Evolutionary conservation across 2,797 vertebrate species (phyloP), one percentile per base, ranked within the genome.

Genomic region (Rhinichthys osculus): DNA sequence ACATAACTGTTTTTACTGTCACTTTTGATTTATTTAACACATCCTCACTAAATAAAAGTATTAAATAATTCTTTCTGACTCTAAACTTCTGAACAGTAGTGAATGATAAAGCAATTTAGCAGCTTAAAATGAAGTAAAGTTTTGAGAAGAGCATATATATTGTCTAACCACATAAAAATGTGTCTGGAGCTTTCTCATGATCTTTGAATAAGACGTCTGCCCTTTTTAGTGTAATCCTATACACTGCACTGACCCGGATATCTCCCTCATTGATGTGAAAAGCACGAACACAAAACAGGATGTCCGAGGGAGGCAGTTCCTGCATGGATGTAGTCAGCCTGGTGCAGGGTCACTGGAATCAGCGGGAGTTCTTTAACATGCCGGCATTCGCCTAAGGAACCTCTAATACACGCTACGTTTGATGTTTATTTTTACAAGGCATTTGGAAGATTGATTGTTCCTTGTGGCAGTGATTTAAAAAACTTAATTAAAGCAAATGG

Each of bases 281-380:
- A 89, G 88, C 82, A 80, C 77, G 87, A 85, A 88, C 91, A 82
- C 88, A 83, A 87, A 19, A 42, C 91, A 92, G 92, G 92, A 94
- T 93, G 92, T 91, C 85, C 67, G 85, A 74, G 38, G 0, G 85
- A 93, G 90, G 87, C 88, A 90, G 93, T 94, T 94, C 94, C 95
- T 94, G 91, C 88, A 87, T 91, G 83, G 85, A 89, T 91, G 33
- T 64, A 88, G 85, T 93, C 90, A 89, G 88, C 88, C 87, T 88
- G 76, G 88, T 89, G 85, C 83, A 90, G 87, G 89, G 88, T 90
- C 52, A 10, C 59, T 89, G 90, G 77, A 88, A 91, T 86, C 90
- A 89, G 86, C 85, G 72, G 83, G 89, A 86, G 57, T 62, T 42
- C 77, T 85, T 79, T 50, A 71, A 81, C 80, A 79, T 81, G 30